A percentile compares a stretch with the other conserved stretches of the same genome.
Evolutionary conservation across 2,888 invertebrate genomes (phyloP).

Genomic region (Scelioninae gen. 2): DNA sequence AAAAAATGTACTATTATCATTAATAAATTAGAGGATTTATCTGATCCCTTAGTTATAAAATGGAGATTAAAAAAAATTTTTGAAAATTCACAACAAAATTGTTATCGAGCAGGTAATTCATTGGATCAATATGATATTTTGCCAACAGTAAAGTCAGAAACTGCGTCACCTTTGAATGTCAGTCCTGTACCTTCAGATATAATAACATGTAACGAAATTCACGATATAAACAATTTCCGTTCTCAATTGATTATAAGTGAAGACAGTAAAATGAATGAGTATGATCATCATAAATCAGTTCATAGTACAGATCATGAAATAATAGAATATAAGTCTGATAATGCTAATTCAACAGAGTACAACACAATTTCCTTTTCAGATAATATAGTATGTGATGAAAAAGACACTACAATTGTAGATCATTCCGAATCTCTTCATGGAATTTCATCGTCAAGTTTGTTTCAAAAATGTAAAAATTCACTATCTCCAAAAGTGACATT

Average conservation of each 20-base stretch:
- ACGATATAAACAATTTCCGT: slow-evolving; percentile 5
- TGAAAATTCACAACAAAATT: neutral
- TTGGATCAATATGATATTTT: neutral
- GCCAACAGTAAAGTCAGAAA: slow-evolving; percentile 9
- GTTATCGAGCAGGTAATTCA: neutral
- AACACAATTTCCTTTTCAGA: too few relatives aligned
- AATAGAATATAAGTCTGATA: too few relatives aligned
- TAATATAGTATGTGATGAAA: too few relatives aligned
- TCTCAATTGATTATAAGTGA: slow-evolving; percentile 37
- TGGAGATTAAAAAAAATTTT: slow-evolving; percentile 50
- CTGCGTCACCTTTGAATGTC: neutral
- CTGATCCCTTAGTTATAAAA: slow-evolving; percentile 45
- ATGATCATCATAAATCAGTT: neutral
- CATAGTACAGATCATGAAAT: too few relatives aligned
- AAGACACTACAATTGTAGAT: too few relatives aligned
- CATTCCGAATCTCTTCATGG: too few relatives aligned
- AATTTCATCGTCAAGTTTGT: too few relatives aligned
- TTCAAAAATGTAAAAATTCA: too few relatives aligned
- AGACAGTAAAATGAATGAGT: neutral
- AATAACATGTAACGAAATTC: neutral
- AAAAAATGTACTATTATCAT: slow-evolving; percentile 33
- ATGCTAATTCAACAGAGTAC: too few relatives aligned
- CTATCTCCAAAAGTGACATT: slow-evolving; percentile 43
- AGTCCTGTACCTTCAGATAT: slow-evolving; percentile 24
- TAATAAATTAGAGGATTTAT: slow-evolving; percentile 50